phyloP scores from a whole-genome alignment of 2,113 vertebrate species.

The Macquaria australasica region DNA sequence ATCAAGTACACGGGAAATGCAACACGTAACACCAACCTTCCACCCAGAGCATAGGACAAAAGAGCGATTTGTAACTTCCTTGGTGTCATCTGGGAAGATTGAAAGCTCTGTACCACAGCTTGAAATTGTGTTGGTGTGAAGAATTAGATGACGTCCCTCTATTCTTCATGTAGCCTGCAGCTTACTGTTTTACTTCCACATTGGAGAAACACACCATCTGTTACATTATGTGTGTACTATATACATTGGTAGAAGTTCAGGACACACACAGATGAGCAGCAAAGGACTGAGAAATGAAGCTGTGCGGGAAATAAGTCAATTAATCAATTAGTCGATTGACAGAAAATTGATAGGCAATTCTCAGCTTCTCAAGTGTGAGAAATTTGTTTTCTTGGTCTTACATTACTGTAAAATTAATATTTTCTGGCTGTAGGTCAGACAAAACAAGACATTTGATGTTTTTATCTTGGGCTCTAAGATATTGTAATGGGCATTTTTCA shows the following conservation, averaged over 20 bases:
- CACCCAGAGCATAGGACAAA: background rate
- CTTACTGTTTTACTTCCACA: slow-evolving; percentile 13
- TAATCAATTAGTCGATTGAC: too few relatives aligned
- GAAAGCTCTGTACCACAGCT: background rate
- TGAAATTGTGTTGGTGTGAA: slow-evolving; percentile 1
- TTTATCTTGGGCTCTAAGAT: too few relatives aligned
- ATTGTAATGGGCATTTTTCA: too few relatives aligned
- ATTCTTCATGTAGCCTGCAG: background rate
- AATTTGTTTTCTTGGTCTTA: background rate
- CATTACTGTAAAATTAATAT: background rate
- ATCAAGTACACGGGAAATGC: background rate
- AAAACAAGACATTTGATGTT: too few relatives aligned
- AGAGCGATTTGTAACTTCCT: background rate
- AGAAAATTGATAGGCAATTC: background rate
- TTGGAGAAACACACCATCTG: slow-evolving; percentile 2
- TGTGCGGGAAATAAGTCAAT: background rate
- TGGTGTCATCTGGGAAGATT: background rate
- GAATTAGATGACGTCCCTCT: background rate
- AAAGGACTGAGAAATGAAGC: background rate
- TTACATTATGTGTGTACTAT: background rate
- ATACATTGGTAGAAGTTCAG: background rate
- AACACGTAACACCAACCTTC: background rate
- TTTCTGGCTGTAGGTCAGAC: too few relatives aligned
- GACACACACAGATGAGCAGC: background rate
- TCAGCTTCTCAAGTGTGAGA: background rate